Conservation (phyloP, 2,797 vertebrate genomes). For the Zalophus californianus region DNA sequence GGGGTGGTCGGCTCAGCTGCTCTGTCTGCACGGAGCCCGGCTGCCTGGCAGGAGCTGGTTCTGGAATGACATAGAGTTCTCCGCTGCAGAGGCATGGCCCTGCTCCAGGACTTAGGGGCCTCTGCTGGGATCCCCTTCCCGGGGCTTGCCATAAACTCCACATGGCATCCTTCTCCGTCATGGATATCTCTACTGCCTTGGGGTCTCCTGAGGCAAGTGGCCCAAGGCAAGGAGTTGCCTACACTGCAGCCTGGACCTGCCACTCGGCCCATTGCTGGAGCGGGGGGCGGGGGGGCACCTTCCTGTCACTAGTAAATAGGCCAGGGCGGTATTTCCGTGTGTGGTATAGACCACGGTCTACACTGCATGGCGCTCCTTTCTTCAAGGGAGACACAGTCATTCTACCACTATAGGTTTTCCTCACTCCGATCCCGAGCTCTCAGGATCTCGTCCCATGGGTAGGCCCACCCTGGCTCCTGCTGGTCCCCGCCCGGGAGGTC, state of each 20-base stretch:
- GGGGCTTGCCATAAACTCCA: neutral
- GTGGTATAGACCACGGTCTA: neutral
- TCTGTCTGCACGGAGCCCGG: neutral
- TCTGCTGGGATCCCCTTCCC: neutral
- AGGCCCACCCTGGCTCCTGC: neutral
- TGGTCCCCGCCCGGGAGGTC: accelerated
- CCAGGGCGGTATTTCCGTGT: accelerated
- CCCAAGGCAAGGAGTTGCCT: neutral
- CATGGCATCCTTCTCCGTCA: neutral
- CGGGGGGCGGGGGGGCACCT: neutral
- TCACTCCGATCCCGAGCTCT: neutral
- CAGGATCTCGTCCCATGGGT: neutral
- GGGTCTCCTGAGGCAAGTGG: neutral
- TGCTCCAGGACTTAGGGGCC: neutral
- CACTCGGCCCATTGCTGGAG: accelerated
- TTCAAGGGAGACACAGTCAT: neutral
- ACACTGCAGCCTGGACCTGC: neutral
- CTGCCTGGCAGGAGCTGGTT: neutral
- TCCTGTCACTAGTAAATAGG: neutral
- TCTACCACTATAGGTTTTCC: neutral
- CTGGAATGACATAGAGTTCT: neutral
- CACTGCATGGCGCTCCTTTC: neutral
- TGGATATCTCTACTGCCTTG: accelerated
- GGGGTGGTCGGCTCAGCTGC: neutral
- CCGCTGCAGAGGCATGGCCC: neutral